Evolutionary conservation across 2,888 invertebrate genomes (phyloP), one percentile per base, ranked within the genome.

Genomic region (Autographa gamma): DNA sequence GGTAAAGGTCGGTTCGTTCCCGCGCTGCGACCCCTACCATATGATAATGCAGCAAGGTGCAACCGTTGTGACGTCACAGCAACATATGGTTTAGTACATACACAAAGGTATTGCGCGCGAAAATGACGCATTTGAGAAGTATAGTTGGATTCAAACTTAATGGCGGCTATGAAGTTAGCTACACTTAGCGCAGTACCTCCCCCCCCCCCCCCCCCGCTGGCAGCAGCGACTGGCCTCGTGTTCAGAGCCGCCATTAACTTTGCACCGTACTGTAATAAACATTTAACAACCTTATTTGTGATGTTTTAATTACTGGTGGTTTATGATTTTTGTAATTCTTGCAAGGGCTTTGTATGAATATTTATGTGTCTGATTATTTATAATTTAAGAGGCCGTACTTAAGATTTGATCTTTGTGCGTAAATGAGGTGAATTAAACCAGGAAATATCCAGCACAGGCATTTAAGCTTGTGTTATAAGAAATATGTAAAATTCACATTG

Each of bases 1-100:
- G 16, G 14, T 38, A 86, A 87, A 87, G 88, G 87, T 84, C 84
- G 79, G 61, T 52, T 56, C 69, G 76, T 84, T 87, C 87, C 87
- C 87, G 82, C 84, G 83, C 32, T 60, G 31, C 75, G 81, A 76
- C 66, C 81, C 80, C 79, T 59, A 38, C 64, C 75, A 63, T 41
- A 66, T 81, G 52, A 74, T 72, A 77, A 80, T 56, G 63, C 60
- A 70, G 80, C 83, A 86, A 85, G 84, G 86, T 88, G 89, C 76
- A 83, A 79, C 56, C 69, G 77, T 52, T 67, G 77, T 84, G 84
- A 88, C 89, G 85, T 85, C 83, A 87, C 52, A 13, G 54, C 70
- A 73, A 77, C 87, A 85, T 84, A 85, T 85, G 84, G 79, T 72
- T 60, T 72, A 69, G 71, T 71, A 25, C n/a, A 25, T 72, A 82